phyloP scores from a whole-genome alignment of 2,113 vertebrate genomes.

The Coracopsis vasa region DNA sequence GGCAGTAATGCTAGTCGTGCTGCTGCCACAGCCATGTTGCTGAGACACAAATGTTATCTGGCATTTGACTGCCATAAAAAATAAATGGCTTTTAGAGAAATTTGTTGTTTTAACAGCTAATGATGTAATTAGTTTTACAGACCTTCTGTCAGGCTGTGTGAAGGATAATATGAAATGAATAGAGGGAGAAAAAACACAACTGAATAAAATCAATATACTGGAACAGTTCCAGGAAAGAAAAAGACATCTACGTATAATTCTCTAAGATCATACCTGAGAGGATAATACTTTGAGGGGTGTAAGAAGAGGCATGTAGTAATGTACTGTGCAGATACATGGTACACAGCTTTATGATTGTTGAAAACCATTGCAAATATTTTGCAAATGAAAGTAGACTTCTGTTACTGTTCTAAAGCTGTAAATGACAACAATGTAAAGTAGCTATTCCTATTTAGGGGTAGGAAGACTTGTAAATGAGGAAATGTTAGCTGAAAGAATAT shows the following conservation, averaged over 20 bases:
- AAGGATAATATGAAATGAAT: constrained; percentile 39
- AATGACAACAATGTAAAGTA: not conserved
- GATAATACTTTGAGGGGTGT: not conserved
- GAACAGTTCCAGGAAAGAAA: not conserved
- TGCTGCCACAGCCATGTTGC: not conserved
- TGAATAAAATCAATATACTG: constrained; percentile 23
- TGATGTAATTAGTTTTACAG: constrained; percentile 33
- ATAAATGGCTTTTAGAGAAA: constrained; percentile 1
- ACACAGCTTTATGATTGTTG: not conserved
- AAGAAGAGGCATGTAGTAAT: not conserved
- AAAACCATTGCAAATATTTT: not conserved
- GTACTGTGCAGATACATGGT: rapidly evolving
- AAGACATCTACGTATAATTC: not conserved
- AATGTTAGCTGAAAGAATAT: not conserved
- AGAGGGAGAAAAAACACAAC: not conserved
- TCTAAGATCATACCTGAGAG: not conserved
- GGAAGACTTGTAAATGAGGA: not conserved
- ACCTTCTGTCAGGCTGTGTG: constrained; percentile 45
- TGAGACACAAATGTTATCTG: not conserved
- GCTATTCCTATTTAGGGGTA: too few species aligned
- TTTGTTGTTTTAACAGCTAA: constrained; percentile 42
- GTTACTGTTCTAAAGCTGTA: not conserved
- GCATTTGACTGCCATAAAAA: not conserved
- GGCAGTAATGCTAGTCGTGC: not conserved
- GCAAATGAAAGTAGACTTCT: not conserved